Evolutionary conservation across 2,797 vertebrate species (phyloP).

Genomic region (Hozukius guyotensis): DNA sequence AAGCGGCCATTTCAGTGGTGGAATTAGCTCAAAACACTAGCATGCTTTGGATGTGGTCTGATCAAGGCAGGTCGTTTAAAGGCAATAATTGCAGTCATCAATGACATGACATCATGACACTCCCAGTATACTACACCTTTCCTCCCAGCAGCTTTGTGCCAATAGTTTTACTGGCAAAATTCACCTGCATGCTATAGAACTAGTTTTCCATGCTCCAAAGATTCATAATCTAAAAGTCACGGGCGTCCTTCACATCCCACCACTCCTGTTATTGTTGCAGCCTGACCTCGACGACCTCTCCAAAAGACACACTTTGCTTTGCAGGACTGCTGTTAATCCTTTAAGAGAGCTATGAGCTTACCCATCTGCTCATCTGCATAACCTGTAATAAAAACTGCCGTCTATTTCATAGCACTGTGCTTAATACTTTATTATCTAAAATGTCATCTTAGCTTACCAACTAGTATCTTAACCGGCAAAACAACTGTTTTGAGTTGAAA

Average conservation of each 20-base stretch:
- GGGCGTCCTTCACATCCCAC: conserved; percentile 49
- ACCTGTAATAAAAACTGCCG: conserved; percentile 37
- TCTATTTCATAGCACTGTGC: not conserved
- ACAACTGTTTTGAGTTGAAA: conserved; percentile 6
- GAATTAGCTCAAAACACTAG: not conserved
- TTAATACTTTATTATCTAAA: conserved; percentile 20
- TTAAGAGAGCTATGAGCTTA: conserved; percentile 54
- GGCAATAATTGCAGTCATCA: not conserved
- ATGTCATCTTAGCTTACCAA: conserved; percentile 4
- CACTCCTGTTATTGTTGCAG: conserved; percentile 59
- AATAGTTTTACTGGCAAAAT: not conserved
- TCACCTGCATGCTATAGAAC: conserved; percentile 1
- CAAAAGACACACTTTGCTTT: conserved; percentile 54
- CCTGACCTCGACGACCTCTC: conserved; percentile 52
- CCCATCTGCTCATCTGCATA: conserved; percentile 54
- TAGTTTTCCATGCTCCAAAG: conserved; percentile 22
- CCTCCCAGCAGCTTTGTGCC: not conserved
- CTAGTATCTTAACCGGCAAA: not conserved
- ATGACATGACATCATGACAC: not conserved
- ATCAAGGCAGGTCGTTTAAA: not conserved
- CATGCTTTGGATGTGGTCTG: not conserved
- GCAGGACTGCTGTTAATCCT: conserved; percentile 63
- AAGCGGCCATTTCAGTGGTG: not conserved
- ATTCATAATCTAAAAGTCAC: conserved; percentile 49
- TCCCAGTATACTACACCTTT: not conserved